Evolutionary conservation across 1,140 invertebrate genomes (phyloP), one percentile per base, ranked within the genome.

Genomic region (Pogonomyrmex californicus): DNA sequence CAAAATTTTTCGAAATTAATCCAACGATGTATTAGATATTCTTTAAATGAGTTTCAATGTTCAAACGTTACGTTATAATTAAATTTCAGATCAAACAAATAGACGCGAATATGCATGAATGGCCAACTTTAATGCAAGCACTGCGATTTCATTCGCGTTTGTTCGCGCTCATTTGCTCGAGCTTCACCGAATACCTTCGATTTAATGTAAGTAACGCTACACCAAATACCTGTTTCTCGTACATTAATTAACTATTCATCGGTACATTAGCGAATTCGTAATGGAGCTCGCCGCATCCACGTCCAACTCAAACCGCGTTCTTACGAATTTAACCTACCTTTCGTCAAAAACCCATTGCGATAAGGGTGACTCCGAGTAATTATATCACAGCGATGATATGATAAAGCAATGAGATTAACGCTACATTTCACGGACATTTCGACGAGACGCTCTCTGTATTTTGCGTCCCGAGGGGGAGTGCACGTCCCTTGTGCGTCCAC

Each of bases 371-470:
- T 44, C 9, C 1, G 14, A 7, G 4, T 47, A 73, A 73, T 62
- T 75, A 12, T 44, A 38, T 6, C 9, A 9, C 41, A 49, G 30
- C 36, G 41, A 38, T 41, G 44, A 49, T 38, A 79, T 47, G 23
- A 70, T 36, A 17, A 58, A 60, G 56, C 78, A 56, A 60, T 83
- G 68, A 60, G 68, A 62, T 83, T 83, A 83, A 73, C 66, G 68
- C 68, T 47, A 58, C 33, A 36, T 83, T 73, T 49, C 54, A 47
- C n/a, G 33, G 36, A 33, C 36, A n/a, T 58, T 75, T 75, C 71
- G 36, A 33, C 71, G 36, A 51, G n/a, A 9, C 49, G n/a, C 10
- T 6, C 79, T 75, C 54, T 75, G 30, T 44, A 54, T 73, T 73
- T 49, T 68, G 41, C 71, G 47, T 78, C 82, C 73, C 38, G 60